Conservation (phyloP, 2,797 vertebrate genomes). For the Eremophila alpestris region DNA sequence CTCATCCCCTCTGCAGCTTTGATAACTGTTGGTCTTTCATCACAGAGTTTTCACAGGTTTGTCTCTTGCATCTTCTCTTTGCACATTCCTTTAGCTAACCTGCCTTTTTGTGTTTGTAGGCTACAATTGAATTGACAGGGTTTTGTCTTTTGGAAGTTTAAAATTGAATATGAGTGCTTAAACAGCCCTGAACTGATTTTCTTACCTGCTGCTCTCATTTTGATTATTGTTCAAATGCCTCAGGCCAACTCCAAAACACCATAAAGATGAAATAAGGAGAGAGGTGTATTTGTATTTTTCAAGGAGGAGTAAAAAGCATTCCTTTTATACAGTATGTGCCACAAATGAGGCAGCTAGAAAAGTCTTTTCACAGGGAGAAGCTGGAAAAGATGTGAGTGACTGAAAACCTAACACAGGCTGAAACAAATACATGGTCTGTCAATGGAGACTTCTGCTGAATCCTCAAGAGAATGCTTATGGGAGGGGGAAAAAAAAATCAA, state of each 20-base stretch:
- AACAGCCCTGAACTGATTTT: background rate
- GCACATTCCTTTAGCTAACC: background rate
- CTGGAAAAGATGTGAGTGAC: background rate
- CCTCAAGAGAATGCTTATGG: background rate
- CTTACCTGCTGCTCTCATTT: slow-evolving; percentile 28
- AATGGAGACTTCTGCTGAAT: background rate
- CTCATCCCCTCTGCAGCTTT: background rate
- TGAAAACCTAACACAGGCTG: slow-evolving; percentile 3
- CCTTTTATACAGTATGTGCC: background rate
- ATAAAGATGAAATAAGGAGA: background rate
- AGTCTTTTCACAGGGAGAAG: background rate
- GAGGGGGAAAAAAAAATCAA: background rate
- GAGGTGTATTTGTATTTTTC: background rate
- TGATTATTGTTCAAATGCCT: slow-evolving; percentile 1
- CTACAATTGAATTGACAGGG: background rate
- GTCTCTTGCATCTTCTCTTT: background rate
- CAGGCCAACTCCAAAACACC: background rate
- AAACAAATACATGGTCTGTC: background rate
- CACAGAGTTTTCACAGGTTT: background rate
- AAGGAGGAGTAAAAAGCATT: background rate
- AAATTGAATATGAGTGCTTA: background rate
- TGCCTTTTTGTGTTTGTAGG: background rate
- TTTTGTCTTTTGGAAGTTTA: background rate
- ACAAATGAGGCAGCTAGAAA: background rate
- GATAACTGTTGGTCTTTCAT: background rate